Evolutionary conservation across 2,113 vertebrate species (phyloP).

Genomic region (Oreochromis spilurus): DNA sequence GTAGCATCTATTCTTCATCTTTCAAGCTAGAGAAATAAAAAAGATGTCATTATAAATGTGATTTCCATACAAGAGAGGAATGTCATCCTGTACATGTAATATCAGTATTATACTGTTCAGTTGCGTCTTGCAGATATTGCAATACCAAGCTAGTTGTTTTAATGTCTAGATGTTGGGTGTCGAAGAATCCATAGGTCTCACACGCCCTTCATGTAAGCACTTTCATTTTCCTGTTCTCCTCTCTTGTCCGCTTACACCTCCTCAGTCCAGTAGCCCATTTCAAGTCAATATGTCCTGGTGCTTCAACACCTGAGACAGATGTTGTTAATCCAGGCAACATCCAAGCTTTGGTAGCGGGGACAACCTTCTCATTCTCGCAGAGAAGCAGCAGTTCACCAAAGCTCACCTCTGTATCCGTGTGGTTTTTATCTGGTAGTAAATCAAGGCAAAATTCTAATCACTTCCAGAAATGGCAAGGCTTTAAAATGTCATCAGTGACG

Average conservation of each 20-base stretch:
- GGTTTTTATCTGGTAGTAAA: not conserved
- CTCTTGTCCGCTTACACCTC: rapidly evolving
- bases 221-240: not conserved
- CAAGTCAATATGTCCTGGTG: not conserved
- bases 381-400: not conserved
- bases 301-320: not conserved
- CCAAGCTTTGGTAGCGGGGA: not conserved
- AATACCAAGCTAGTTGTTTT: not conserved
- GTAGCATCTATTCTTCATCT: not conserved
- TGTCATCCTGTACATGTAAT: not conserved
- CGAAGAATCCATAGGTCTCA: not conserved
- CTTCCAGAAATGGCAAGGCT: not conserved
- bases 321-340: not conserved
- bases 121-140: not conserved
- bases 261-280: not conserved
- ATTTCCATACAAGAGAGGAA: not conserved
- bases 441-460: not conserved
- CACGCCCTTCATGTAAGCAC: not conserved
- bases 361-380: not conserved
- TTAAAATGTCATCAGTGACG: not conserved
- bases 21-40: not conserved
- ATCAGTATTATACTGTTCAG: not conserved
- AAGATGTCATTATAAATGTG: not conserved
- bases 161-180: not conserved
- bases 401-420: not conserved